Evolutionary conservation across 2,888 invertebrate species (phyloP), one percentile per base, ranked within the genome.

Genomic region (Pseudococcus longispinus): DNA sequence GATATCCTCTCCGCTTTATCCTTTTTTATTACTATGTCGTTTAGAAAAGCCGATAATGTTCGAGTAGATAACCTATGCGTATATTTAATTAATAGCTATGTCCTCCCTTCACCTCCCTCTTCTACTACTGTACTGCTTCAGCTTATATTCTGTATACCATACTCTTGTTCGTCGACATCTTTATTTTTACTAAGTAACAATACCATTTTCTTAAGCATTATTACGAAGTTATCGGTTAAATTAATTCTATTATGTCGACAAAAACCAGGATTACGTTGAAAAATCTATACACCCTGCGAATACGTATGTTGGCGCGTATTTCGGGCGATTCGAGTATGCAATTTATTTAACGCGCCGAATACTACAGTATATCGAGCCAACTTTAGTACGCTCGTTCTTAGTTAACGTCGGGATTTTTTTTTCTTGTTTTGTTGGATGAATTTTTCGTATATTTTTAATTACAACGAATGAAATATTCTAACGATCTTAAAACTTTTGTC

Each of bases 31-130:
- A 42, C 77, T 42, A 80, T 42, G 77, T 80, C 77, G 77, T 80
- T 80, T 80, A 42, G 37, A 80, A 80, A 80, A 80, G 77, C 77
- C 77, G 77, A 80, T 80, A 80, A 80, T 80, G 77, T 80, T 80
- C 13, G 15, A 80, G 42, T 80, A 80, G 42, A 80, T 80, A 80
- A 80, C 77, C 77, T 80, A 80, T 80, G 42, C 77, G 77, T 37
- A 80, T 42, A 80, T 42, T 80, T 80, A 80, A 80, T 80, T 80
- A 80, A 80, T 80, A 18, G 18, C 5, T 32, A 5, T 1, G 32
- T n/a, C 18, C 32, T 1, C 8, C 0, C 74, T 1, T 4, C 74
- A 11, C 23, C 0, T 9, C 23, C 3, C 60, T 2, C 4, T n/a
- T 51, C 18, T n/a, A 51, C n/a, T 23, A 26, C 26, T 23, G 4